Conservation (phyloP, 2,888 invertebrate genomes). For the Stenotaenia linearis region DNA sequence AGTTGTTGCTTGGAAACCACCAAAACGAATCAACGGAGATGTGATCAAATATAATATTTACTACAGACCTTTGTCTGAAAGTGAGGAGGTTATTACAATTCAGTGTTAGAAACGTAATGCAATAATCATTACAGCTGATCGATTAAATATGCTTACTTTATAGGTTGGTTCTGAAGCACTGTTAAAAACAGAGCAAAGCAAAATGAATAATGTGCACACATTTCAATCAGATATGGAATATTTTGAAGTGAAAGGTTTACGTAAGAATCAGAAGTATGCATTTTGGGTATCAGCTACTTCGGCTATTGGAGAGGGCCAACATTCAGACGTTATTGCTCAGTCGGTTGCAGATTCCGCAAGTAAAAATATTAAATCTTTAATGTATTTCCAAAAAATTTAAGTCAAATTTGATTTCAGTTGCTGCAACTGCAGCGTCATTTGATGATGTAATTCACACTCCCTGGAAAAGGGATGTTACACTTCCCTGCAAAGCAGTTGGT, state of each 20-base stretch:
- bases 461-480: constrained; percentile 74
- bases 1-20: constrained; percentile 77
- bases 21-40: constrained; percentile 70
- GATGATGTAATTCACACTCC: constrained; percentile 68
- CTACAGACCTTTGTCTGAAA: constrained; percentile 44
- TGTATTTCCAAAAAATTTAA: neutral
- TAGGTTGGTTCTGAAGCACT: neutral
- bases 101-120: neutral
- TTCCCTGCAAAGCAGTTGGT: constrained; percentile 87
- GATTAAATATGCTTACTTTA: neutral
- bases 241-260: constrained; percentile 19
- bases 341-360: neutral
- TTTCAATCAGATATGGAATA: constrained; percentile 7
- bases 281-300: constrained; percentile 29
- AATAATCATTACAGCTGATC: neutral
- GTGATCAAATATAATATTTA: constrained; percentile 78
- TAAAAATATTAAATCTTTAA: neutral
- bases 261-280: constrained; percentile 1
- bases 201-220: neutral
- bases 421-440: constrained; percentile 90
- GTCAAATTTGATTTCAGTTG: constrained; percentile 56
- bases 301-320: constrained; percentile 3
- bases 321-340: neutral
- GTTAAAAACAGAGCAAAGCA: neutral
- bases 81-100: constrained; percentile 33